A percentile compares a stretch with the other conserved stretches of the same genome.
Conservation (phyloP, 2,113 vertebrate genomes). For the Trematocara zebra region DNA sequence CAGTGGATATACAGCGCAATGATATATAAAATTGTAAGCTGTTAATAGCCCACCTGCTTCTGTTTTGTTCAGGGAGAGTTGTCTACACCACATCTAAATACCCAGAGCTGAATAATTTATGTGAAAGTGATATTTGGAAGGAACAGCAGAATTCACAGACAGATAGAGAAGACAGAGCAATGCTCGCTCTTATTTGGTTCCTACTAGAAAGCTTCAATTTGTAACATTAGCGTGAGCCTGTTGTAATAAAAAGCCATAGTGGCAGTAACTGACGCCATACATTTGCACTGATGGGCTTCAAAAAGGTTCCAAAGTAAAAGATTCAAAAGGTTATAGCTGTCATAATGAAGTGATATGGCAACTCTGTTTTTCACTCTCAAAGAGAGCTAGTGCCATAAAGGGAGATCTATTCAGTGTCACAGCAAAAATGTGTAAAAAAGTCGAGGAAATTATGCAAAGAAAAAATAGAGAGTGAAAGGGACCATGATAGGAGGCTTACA, state of each 20-base stretch:
- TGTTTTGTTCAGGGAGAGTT: background rate
- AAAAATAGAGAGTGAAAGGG: background rate
- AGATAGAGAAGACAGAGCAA: background rate
- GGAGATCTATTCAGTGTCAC: background rate
- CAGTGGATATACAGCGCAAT: background rate
- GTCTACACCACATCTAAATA: background rate
- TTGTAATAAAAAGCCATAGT: background rate
- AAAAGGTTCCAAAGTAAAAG: background rate
- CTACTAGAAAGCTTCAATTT: background rate
- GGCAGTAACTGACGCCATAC: conserved; percentile 12
- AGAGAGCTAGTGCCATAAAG: background rate
- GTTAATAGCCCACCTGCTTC: conserved; percentile 1
- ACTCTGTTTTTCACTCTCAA: background rate
- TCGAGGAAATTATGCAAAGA: conserved; percentile 6
- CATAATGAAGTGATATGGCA: background rate
- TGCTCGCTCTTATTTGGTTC: background rate
- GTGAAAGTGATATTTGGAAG: background rate
- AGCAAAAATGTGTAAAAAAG: background rate
- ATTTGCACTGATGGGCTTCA: conserved; percentile 15
- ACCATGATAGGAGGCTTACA: background rate
- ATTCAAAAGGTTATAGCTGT: background rate
- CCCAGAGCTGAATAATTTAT: background rate
- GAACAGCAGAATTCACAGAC: background rate
- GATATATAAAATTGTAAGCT: background rate
- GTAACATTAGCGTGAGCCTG: background rate